These are phyloP conservation scores for Pipistrellus pygmaeus DNA, from an alignment of 2,797 vertebrate genomes.

Conservation along the genomic window DNA sequence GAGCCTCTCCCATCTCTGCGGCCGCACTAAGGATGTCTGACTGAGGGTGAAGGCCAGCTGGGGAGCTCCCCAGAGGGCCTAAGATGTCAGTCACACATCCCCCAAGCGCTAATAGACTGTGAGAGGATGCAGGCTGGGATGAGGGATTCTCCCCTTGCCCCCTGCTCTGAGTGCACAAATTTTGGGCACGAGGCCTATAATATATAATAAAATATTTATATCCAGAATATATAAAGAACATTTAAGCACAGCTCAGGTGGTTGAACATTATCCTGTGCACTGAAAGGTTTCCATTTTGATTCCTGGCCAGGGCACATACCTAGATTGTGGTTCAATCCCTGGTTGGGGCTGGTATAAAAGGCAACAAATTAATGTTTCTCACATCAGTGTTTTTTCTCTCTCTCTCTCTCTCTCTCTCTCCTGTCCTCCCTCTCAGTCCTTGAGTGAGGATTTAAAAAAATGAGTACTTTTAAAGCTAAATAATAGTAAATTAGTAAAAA, in stretches of 20 bases:
- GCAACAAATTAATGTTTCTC: background rate
- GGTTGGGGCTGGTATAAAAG: background rate
- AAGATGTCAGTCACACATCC: too few species aligned
- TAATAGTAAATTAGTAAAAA: background rate
- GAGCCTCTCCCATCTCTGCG: too few species aligned
- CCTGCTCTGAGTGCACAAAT: too few species aligned
- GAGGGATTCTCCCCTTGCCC: too few species aligned
- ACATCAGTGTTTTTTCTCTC: background rate
- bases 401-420: background rate
- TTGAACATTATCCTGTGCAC: background rate
- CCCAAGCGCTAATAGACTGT: rapidly evolving
- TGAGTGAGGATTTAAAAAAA: background rate
- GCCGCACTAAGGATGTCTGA: too few species aligned
- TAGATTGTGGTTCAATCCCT: background rate
- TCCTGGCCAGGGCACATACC: background rate
- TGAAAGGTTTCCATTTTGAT: background rate
- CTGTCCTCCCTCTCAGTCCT: background rate
- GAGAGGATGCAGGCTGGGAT: too few species aligned
- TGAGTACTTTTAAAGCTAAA: background rate
- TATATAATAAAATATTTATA: background rate
- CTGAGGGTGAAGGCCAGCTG: too few species aligned
- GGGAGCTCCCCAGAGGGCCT: too few species aligned
- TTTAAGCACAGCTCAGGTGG: background rate
- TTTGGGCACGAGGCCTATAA: too few species aligned
- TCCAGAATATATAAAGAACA: background rate